A percentile compares a stretch with the other conserved stretches of the same genome.
Conservation (phyloP, 2,888 invertebrate genomes). For the Drosophila gaucha region DNA sequence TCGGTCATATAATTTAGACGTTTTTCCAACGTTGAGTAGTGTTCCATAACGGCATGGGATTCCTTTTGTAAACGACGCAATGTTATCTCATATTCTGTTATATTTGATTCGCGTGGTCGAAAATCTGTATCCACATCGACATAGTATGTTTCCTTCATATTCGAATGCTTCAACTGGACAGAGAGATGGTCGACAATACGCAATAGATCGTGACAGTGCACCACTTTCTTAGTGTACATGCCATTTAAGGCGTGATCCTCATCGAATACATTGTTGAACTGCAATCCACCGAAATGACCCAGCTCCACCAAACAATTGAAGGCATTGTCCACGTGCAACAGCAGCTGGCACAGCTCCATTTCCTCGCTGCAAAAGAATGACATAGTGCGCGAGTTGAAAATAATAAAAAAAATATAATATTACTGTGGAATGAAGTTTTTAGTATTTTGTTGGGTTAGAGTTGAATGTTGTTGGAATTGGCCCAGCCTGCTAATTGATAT, state of each 20-base stretch:
- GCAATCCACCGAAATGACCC: slow-evolving; percentile 76
- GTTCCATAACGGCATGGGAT: slow-evolving; percentile 50
- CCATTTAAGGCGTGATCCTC: slow-evolving; percentile 60
- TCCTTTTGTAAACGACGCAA: slow-evolving; percentile 58
- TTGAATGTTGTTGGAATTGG: not conserved
- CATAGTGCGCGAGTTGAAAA: slow-evolving; percentile 16
- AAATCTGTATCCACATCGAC: slow-evolving; percentile 62
- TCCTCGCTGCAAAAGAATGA: slow-evolving; percentile 82
- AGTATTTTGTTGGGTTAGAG: not conserved
- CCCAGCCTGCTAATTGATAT: slow-evolving; percentile 63
- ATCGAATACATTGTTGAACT: slow-evolving; percentile 74
- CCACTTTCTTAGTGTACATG: slow-evolving; percentile 55
- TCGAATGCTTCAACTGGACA: slow-evolving; percentile 34
- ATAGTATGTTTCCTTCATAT: slow-evolving; percentile 52
- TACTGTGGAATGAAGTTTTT: not conserved
- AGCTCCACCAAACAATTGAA: slow-evolving; percentile 78
- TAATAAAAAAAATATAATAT: no score
- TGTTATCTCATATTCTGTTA: slow-evolving; percentile 49
- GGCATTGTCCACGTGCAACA: slow-evolving; percentile 77
- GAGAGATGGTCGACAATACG: slow-evolving; percentile 61
- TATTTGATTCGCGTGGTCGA: slow-evolving; percentile 58
- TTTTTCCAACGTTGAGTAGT: slow-evolving; percentile 45
- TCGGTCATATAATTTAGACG: slow-evolving; percentile 59
- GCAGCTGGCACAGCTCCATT: slow-evolving; percentile 78
- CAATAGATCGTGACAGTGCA: slow-evolving; percentile 68